phyloP scores from a whole-genome alignment of 2,113 vertebrate genomes.

The Malaclemys terrapin region DNA sequence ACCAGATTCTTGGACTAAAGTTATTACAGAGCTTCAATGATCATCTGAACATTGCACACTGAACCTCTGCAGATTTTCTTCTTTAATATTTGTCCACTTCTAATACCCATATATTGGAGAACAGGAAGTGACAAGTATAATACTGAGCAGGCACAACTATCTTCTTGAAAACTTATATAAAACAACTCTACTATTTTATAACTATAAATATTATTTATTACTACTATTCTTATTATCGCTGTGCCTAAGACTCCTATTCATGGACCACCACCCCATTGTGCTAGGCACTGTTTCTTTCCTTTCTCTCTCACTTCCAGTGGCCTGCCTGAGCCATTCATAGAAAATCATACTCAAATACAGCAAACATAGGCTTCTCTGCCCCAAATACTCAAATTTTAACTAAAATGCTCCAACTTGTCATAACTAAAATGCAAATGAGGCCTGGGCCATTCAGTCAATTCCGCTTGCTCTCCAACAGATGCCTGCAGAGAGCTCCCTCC shows the following conservation, averaged over 20 bases:
- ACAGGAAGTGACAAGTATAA: background rate
- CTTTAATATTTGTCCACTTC: background rate
- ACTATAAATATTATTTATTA: background rate
- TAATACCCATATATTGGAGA: background rate
- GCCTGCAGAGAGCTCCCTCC: background rate
- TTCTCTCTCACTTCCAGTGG: background rate
- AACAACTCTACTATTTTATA: background rate
- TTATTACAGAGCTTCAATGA: background rate
- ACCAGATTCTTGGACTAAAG: background rate
- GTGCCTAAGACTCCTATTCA: too few species aligned
- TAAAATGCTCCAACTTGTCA: background rate
- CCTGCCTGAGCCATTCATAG: background rate
- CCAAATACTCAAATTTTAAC: background rate
- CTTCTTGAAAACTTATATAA: background rate
- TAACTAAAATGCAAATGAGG: background rate
- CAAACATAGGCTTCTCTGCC: background rate
- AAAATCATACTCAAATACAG: background rate
- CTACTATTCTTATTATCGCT: background rate
- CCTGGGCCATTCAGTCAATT: background rate
- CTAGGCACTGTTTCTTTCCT: background rate
- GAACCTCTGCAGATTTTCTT: background rate
- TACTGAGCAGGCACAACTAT: background rate
- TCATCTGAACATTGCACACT: background rate
- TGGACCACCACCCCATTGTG: background rate
- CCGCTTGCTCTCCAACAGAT: background rate